Percentiles rank a stretch among this genome's conserved stretches.
Evolutionary conservation across 2,888 invertebrate genomes (phyloP).

Genomic region (Cosmopolites sordidus): DNA sequence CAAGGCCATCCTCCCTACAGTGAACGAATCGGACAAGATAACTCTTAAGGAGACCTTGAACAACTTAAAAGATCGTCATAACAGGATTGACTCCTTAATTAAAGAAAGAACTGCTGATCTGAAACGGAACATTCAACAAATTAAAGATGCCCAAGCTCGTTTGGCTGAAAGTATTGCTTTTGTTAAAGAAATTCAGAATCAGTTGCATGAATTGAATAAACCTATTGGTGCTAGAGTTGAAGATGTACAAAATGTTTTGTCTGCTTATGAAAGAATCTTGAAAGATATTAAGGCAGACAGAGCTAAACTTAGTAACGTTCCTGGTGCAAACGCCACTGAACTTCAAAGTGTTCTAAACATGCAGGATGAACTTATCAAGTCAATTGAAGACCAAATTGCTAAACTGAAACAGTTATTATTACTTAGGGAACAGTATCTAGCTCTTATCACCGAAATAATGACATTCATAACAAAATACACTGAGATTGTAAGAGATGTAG

Average conservation of each 20-base stretch:
- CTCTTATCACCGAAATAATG: constrained; percentile 80
- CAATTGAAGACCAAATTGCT: constrained; percentile 81
- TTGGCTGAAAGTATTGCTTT: constrained; percentile 77
- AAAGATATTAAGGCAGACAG: constrained; percentile 75
- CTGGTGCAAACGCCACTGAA: constrained; percentile 72
- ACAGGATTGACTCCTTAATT: constrained; percentile 68
- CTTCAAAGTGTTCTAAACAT: constrained; percentile 73
- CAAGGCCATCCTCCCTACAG: constrained; percentile 71
- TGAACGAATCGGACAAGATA: constrained; percentile 82
- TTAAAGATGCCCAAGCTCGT: constrained; percentile 74
- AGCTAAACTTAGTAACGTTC: constrained; percentile 70
- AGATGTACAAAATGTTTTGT: constrained; percentile 80
- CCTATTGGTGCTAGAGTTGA: constrained; percentile 84
- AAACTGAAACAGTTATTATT: constrained; percentile 73
- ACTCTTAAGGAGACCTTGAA: constrained; percentile 77
- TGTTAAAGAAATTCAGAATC: constrained; percentile 75
- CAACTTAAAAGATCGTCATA: constrained; percentile 72
- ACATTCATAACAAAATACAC: constrained; percentile 84
- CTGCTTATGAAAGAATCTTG: constrained; percentile 73
- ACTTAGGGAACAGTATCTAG: constrained; percentile 83
- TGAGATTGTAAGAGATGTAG: constrained; percentile 78
- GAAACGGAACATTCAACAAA: constrained; percentile 73
- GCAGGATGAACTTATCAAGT: constrained; percentile 80
- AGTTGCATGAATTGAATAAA: constrained; percentile 75
- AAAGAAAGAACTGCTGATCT: constrained; percentile 70